Evolutionary conservation across 2,113 vertebrate genomes (phyloP).

Genomic region (Oostethus manadensis): DNA sequence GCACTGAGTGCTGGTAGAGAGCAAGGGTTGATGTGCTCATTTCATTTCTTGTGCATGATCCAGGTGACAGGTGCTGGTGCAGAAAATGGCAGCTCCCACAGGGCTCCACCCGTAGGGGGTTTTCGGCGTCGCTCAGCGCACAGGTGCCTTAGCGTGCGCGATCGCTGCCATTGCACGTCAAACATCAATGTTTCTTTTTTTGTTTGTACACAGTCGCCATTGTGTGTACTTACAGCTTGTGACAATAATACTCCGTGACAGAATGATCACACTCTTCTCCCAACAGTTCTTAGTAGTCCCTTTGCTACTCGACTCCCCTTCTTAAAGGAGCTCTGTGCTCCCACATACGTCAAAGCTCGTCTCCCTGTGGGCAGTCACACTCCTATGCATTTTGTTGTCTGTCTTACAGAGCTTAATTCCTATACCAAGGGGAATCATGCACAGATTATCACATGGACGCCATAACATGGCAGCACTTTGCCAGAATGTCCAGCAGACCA

Average conservation of each 20-base stretch:
- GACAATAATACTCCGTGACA: conserved; percentile 57
- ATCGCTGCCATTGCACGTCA: conserved; percentile 27
- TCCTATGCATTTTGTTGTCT: conserved; percentile 27
- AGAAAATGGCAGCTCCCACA: conserved; percentile 58
- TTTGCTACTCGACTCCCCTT: conserved; percentile 29
- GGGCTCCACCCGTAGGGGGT: conserved; percentile 45
- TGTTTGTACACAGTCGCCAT: conserved; percentile 27
- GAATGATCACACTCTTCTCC: conserved; percentile 65
- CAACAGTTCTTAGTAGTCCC: conserved; percentile 47
- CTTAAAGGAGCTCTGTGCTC: conserved; percentile 50
- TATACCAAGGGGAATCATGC: conserved; percentile 26
- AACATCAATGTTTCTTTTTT: conserved; percentile 28
- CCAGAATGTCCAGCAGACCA: conserved; percentile 28
- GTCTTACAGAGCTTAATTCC: conserved; percentile 1
- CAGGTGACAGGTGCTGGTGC: conserved; percentile 64
- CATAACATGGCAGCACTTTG: conserved; percentile 25
- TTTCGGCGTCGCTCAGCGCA: conserved; percentile 20
- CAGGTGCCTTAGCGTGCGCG: conserved; percentile 17
- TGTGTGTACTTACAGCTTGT: conserved; percentile 26
- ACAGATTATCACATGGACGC: conserved; percentile 22
- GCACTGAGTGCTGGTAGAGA: conserved; percentile 1
- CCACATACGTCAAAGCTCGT: conserved; percentile 61
- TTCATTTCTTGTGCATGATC: conserved; percentile 43
- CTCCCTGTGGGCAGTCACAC: conserved; percentile 49
- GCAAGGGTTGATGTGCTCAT: conserved; percentile 37